A percentile compares a stretch with the other conserved stretches of the same genome.
Conservation (phyloP, 2,888 invertebrate genomes). For the Schizotus pectinicornis region DNA sequence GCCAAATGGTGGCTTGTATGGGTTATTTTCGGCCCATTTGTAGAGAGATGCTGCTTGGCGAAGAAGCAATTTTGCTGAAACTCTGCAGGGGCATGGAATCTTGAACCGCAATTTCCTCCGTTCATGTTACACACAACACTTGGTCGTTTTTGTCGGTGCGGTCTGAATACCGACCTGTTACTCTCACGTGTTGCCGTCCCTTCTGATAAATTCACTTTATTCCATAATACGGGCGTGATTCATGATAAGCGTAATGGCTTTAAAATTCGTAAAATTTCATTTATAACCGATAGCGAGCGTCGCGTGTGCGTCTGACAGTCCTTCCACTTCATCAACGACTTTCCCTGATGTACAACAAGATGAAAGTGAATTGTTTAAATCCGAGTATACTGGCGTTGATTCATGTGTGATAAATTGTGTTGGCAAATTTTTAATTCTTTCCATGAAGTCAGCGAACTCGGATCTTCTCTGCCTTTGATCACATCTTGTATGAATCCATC, state of each 20-base stretch:
- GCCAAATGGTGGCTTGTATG: too few relatives aligned
- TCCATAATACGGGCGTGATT: neutral
- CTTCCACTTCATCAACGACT: constrained; percentile 4
- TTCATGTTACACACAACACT: neutral
- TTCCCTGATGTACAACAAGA: neutral
- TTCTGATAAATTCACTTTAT: neutral
- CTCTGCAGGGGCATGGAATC: neutral
- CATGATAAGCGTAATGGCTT: neutral
- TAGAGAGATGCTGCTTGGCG: too few relatives aligned
- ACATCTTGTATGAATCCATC: neutral
- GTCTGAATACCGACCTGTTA: neutral
- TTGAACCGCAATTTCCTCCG: neutral
- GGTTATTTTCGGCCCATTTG: too few relatives aligned
- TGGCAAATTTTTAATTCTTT: neutral
- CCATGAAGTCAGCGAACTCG: neutral
- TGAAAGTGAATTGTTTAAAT: neutral
- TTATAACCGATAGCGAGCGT: neutral
- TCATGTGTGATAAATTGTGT: constrained; percentile 5
- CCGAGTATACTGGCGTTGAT: neutral
- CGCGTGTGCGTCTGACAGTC: constrained; percentile 3
- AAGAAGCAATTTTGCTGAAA: neutral
- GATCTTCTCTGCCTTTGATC: neutral
- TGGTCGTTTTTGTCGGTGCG: neutral
- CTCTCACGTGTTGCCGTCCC: neutral
- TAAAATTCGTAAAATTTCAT: neutral